Evolutionary conservation across 2,888 invertebrate genomes (phyloP), one percentile per base, ranked within the genome.

Genomic region (Thyatira batis): DNA sequence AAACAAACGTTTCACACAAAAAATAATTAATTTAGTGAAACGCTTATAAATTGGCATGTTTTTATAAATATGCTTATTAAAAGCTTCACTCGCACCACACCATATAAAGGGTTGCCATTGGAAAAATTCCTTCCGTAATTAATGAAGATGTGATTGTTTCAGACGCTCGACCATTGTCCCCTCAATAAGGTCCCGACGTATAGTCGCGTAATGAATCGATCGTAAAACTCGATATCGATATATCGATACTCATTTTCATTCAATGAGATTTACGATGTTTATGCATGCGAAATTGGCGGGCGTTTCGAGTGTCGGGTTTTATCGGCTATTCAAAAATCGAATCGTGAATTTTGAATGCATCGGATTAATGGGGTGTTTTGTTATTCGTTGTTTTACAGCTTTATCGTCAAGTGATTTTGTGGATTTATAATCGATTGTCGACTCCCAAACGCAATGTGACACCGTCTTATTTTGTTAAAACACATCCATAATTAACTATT

Each of bases 241-340:
- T 79, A 83, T 84, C 87, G 84, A 84, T 87, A 85, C 82, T 80
- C 80, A 83, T 82, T 85, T 85, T 84, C 85, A 84, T 83, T 84
- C 77, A 82, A 83, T 83, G 82, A 84, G 82, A 88, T 88, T 89
- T 89, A 89, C 84, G 87, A 87, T 87, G 87, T 86, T 86, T 87
- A 83, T 81, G 85, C 80, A 82, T 78, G 82, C 80, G 77, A 82
- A 87, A 87, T 87, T 85, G 85, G 82, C 80, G 80, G 79, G 80
- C 82, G 84, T 78, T 75, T 80, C 84, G 74, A 82, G 84, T 87
- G 78, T 85, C 89, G 81, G 74, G 73, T 88, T 89, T 88, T 87
- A 89, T 88, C 80, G 87, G 73, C 86, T 69, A 89, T 89, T 85
- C 86, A 87, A 83, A 84, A 82, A 78, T 71, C 71, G 77, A 78